These are phyloP conservation scores for Galaxea fascicularis DNA, from an alignment of 92 coral and sea anemone genomes.

Conservation along the genomic window DNA sequence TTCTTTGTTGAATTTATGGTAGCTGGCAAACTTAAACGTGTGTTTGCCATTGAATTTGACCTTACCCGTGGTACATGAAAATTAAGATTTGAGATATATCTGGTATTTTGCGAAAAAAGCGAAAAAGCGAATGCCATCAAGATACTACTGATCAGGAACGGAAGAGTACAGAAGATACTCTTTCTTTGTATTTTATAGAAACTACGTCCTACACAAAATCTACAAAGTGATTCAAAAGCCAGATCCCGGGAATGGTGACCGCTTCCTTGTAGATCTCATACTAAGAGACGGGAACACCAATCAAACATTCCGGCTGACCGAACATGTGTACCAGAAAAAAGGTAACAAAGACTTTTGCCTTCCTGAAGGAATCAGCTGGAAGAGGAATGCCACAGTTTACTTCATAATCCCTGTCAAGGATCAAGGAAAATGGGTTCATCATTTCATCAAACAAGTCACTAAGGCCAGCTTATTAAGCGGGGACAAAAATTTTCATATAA, in stretches of 20 bases:
- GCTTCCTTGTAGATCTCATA: slow-evolving; percentile 41
- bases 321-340: slow-evolving; percentile 43
- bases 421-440: slow-evolving; percentile 55
- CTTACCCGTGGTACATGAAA: too few relatives aligned
- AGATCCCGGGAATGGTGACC: slow-evolving; percentile 51
- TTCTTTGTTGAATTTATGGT: too few relatives aligned
- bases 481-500: slow-evolving; percentile 41
- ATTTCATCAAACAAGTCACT: slow-evolving; percentile 39
- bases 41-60: too few relatives aligned
- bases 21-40: too few relatives aligned
- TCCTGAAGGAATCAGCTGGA: slow-evolving; percentile 55
- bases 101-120: too few relatives aligned
- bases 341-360: slow-evolving; percentile 37
- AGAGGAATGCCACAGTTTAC: slow-evolving; percentile 35
- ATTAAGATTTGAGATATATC: too few relatives aligned
- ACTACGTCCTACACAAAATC: slow-evolving; percentile 27
- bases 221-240: slow-evolving; percentile 48
- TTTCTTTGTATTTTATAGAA: neutral
- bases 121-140: too few relatives aligned
- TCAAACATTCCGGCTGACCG: slow-evolving; percentile 39
- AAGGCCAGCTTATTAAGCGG: slow-evolving; percentile 35
- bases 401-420: slow-evolving; percentile 51
- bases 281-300: neutral
- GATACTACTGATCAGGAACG: too few relatives aligned
- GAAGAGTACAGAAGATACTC: too few relatives aligned